phyloP scores from a whole-genome alignment of 2,888 invertebrate species.

The Drosophila suboccidentalis region DNA sequence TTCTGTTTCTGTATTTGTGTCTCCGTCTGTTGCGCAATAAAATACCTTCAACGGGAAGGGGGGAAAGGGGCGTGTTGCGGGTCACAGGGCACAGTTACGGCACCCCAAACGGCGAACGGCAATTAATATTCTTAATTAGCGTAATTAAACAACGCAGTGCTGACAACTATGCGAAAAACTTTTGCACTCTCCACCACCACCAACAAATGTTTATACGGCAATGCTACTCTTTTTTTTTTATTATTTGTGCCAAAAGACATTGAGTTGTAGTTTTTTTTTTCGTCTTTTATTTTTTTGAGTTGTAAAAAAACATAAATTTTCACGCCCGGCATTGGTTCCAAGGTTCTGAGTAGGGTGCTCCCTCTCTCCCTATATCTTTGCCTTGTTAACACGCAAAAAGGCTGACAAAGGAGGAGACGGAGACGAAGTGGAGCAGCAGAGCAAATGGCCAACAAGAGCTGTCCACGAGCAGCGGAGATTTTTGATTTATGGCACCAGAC shows the following conservation, averaged over 20 bases:
- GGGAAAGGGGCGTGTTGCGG: constrained; percentile 9
- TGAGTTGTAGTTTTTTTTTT: constrained; percentile 29
- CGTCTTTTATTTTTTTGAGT: not conserved
- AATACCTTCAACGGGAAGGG: constrained; percentile 5
- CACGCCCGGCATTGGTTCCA: constrained; percentile 51
- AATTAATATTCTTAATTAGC: constrained; percentile 86
- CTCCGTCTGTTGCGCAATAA: constrained; percentile 33
- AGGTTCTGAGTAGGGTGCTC: constrained; percentile 42
- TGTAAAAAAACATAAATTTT: constrained; percentile 78
- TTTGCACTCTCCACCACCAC: constrained; percentile 42
- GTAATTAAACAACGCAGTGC: constrained; percentile 84
- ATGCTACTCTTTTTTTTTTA: constrained; percentile 19
- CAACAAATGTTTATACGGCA: constrained; percentile 36
- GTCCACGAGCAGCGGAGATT: constrained; percentile 59
- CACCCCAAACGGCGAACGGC: constrained; percentile 63
- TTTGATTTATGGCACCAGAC: constrained; percentile 73
- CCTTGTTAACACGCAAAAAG: constrained; percentile 74
- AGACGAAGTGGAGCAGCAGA: not conserved
- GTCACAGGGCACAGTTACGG: constrained; percentile 28
- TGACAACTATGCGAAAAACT: constrained; percentile 84
- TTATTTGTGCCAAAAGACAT: constrained; percentile 43
- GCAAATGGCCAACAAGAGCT: constrained; percentile 43
- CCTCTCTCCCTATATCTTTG: constrained; percentile 26
- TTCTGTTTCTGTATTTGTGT: not conserved
- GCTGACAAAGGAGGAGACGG: not conserved